Percentiles rank a stretch among this genome's conserved stretches.
phyloP scores from a whole-genome alignment of 2,888 invertebrate species.

The Lordiphosa andalusiaca region DNA sequence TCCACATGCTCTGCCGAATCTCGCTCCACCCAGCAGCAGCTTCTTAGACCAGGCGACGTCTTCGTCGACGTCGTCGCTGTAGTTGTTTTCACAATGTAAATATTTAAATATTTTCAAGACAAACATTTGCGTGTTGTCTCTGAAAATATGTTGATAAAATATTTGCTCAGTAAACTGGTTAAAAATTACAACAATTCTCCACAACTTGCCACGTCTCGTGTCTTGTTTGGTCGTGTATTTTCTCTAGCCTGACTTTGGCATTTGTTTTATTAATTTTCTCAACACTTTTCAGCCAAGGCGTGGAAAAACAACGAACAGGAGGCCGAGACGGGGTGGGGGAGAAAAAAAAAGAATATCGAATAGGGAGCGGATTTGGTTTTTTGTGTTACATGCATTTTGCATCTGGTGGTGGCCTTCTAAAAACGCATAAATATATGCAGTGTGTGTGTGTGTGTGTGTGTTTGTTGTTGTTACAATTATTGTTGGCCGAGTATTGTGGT shows the following conservation, averaged over 20 bases:
- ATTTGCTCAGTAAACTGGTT: slow-evolving; percentile 76
- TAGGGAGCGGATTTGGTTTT: slow-evolving; percentile 1
- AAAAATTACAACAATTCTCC: slow-evolving; percentile 66
- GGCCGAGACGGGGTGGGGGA: slow-evolving; percentile 25
- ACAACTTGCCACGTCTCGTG: slow-evolving; percentile 4
- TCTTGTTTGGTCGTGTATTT: slow-evolving; percentile 7
- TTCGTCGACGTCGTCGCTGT: slow-evolving; percentile 35
- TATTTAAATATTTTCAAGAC: slow-evolving; percentile 80
- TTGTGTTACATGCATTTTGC: slow-evolving; percentile 44
- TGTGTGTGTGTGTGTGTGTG: slow-evolving; percentile 32
- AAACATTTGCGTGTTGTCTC: slow-evolving; percentile 78
- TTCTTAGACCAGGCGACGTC: slow-evolving; percentile 1
- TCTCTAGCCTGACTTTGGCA: slow-evolving; percentile 55
- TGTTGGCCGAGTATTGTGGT: slow-evolving; percentile 34
- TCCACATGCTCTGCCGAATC: slow-evolving; percentile 9
- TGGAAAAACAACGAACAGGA: slow-evolving; percentile 60
- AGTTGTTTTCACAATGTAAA: slow-evolving; percentile 77
- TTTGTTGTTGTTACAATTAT: slow-evolving; percentile 60
- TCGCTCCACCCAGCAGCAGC: slow-evolving; percentile 16
- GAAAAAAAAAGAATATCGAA: slow-evolving; percentile 8
- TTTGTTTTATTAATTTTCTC: slow-evolving; percentile 67
- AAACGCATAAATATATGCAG: slow-evolving; percentile 56
- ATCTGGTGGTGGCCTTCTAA: slow-evolving; percentile 43
- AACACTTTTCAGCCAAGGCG: slow-evolving; percentile 58
- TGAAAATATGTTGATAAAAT: slow-evolving; percentile 78